phyloP scores from a whole-genome alignment of 2,888 invertebrate genomes.

The Ypsolopha scabrella region DNA sequence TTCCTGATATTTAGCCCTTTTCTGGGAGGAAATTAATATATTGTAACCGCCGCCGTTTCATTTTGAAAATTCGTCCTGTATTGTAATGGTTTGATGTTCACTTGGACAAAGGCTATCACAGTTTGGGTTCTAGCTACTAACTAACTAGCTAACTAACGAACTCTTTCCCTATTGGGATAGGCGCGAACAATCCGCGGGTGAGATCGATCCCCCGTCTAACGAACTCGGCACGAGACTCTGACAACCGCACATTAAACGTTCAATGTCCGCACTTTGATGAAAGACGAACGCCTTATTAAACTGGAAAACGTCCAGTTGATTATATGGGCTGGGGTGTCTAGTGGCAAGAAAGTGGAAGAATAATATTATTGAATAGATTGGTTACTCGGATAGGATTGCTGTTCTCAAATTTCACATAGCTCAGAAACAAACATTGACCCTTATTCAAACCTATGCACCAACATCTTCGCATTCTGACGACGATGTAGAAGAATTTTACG shows the following conservation, averaged over 20 bases:
- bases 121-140: too few species aligned
- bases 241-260: background rate
- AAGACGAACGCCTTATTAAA: background rate
- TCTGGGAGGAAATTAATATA: too few species aligned
- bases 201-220: background rate
- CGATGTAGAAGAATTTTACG: constrained; percentile 1
- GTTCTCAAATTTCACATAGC: background rate
- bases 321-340: background rate
- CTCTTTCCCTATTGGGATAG: too few species aligned
- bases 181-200: background rate
- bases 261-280: constrained; percentile 1
- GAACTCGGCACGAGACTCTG: background rate
- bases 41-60: too few species aligned
- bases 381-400: background rate
- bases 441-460: background rate
- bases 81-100: too few species aligned
- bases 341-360: constrained; percentile 2
- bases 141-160: too few species aligned
- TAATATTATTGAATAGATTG: background rate
- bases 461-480: background rate
- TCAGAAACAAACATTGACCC: background rate
- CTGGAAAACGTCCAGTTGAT: background rate
- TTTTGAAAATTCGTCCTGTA: too few species aligned
- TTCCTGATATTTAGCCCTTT: too few species aligned
- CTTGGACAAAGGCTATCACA: too few species aligned